Base-by-base conservation (phyloP, 2,888 invertebrate genomes). In the Augochlorella aurata region DNA sequence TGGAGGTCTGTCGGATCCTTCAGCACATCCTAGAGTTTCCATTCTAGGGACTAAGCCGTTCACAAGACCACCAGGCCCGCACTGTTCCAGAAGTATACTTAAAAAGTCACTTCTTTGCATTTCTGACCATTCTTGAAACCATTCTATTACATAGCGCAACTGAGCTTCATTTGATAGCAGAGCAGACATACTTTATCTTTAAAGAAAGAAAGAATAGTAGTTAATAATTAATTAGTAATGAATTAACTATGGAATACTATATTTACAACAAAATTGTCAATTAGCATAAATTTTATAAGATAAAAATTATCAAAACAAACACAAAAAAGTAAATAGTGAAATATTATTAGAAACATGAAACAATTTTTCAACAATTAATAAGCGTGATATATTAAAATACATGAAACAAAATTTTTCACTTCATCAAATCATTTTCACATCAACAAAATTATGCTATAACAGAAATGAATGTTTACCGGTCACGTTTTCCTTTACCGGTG, bases 71-170 rank as follows among this genome's bases (percentile, higher is more conserved):
- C 95, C 94, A 24, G 95, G 95, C 7, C 95, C 94, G 86, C 95
- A 95, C 86, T 95, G 95, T 88, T 96, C 96, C 49, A 97, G 95
- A 65, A 98, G 94, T 80, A 97, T 95, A 0, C 97, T 96, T 82
- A 97, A 92, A 93, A 98, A 98, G 92, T 98, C 98, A 81, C 96
- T 96, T 77, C 97, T 95, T 92, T 98, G 98, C 93, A 98, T 95
- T 91, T 98, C 98, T 92, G 97, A 97, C 96, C 97, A 98, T 94
- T 98, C 97, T 90, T 96, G 95, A 91, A 98, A 98, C 98, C 98
- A 98, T 92, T 97, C 97, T 78, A 97, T 94, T 86, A 98, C 94
- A 92, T 97, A 98, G 76, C 97, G 95, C 89, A 98, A 94, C 94
- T 98, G 97, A 4, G 96, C 96, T 91, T 97, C 97, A 52, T 96